A percentile compares a stretch with the other conserved stretches of the same genome.
phyloP scores from a whole-genome alignment of 2,113 vertebrate genomes.

The Ornithorhynchus anatinus region DNA sequence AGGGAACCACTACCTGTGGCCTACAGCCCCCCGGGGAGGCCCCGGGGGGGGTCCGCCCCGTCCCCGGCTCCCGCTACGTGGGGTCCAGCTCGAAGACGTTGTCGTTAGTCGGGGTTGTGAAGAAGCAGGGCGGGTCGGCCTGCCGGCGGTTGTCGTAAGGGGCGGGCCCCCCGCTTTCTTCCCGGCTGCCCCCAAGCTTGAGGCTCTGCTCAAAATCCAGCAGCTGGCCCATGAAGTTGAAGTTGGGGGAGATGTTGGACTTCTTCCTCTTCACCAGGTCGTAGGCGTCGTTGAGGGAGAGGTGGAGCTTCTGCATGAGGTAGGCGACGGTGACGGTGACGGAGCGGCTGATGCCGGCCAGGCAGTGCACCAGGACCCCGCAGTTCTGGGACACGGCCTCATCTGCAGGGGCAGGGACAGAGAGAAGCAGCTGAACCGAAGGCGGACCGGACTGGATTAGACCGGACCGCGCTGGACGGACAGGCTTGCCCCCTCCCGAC shows the following conservation, averaged over 20 bases:
- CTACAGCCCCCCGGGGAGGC: background rate
- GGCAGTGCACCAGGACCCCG: constrained; percentile 86
- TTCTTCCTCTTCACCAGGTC: constrained; percentile 89
- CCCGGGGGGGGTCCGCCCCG: background rate
- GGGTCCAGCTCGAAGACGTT: constrained; percentile 82
- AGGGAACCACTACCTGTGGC: background rate
- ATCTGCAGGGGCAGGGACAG: constrained; percentile 60
- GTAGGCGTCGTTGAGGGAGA: constrained; percentile 86
- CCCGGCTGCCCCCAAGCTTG: constrained; percentile 63
- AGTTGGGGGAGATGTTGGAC: constrained; percentile 89
- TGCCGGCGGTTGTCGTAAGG: constrained; percentile 67
- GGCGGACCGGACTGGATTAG: background rate
- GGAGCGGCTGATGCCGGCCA: constrained; percentile 86
- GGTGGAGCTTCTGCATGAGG: constrained; percentile 88
- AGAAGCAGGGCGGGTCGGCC: constrained; percentile 73
- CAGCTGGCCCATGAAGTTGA: constrained; percentile 91
- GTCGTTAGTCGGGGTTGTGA: constrained; percentile 81
- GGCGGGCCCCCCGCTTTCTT: background rate
- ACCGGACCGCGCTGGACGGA: background rate
- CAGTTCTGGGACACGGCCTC: constrained; percentile 83
- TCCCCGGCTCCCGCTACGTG: constrained; percentile 58
- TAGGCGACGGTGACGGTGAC: constrained; percentile 89
- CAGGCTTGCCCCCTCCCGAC: background rate
- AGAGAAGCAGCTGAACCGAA: background rate
- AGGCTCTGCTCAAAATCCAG: constrained; percentile 86